A percentile compares a stretch with the other conserved stretches of the same genome.
Conservation (phyloP, 53 echinoderm and acorn worm genomes). For the Holothuria leucospilota region DNA sequence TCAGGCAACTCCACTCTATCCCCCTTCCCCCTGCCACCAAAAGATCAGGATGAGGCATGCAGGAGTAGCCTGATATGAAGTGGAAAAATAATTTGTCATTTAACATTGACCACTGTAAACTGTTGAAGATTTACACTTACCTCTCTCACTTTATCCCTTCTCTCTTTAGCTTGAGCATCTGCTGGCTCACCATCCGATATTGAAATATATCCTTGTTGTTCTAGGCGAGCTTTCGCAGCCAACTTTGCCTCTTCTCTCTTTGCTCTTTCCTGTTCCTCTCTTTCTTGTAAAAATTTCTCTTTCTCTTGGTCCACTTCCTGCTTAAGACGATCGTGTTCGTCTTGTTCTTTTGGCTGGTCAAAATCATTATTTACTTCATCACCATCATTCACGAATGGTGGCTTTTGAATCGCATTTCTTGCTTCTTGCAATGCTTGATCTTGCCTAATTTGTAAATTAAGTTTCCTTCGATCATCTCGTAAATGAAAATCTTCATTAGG, state of each 20-base stretch:
- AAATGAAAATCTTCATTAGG: constrained; percentile 73
- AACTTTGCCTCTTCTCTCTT: constrained; percentile 40
- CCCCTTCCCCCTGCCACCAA: too few relatives aligned
- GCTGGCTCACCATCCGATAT: constrained; percentile 85
- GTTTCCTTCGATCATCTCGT: constrained; percentile 74
- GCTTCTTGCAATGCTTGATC: constrained; percentile 85
- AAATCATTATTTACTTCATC: constrained; percentile 15
- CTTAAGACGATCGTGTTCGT: constrained; percentile 68
- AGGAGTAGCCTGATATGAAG: too few relatives aligned
- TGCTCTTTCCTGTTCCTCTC: constrained; percentile 51
- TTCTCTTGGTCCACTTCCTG: constrained; percentile 75
- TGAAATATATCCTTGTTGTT: constrained; percentile 42
- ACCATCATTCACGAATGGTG: constrained; percentile 29
- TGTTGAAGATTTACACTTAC: constrained; percentile 34
- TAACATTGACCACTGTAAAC: too few relatives aligned
- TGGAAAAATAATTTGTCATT: too few relatives aligned
- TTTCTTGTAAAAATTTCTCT: constrained; percentile 67
- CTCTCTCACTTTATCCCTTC: constrained; percentile 84
- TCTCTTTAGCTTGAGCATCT: constrained; percentile 67
- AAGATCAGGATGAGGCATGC: too few relatives aligned
- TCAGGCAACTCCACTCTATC: too few relatives aligned
- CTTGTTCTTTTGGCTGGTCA: constrained; percentile 16
- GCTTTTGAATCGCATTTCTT: constrained; percentile 63
- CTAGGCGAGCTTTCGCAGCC: constrained; percentile 36
- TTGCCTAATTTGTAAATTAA: constrained; percentile 77